These are phyloP conservation scores for Ariopsis seemanni DNA, from an alignment of 2,113 vertebrate genomes.

Conservation along the genomic window DNA sequence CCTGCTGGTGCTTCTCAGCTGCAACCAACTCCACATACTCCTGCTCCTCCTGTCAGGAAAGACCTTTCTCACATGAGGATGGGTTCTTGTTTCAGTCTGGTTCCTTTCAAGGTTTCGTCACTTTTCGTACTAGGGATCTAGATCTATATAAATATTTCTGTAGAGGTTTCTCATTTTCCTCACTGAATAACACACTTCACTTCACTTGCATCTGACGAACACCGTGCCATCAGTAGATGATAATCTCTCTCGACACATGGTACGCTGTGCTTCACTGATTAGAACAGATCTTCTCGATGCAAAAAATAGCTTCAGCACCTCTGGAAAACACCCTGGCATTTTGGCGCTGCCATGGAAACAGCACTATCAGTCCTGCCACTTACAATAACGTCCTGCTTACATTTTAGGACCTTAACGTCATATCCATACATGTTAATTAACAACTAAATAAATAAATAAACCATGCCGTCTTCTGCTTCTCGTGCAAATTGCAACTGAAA, in stretches of 20 bases:
- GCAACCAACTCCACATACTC: conserved; percentile 93
- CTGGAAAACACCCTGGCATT: neutral
- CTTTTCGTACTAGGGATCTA: neutral
- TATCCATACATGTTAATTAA: neutral
- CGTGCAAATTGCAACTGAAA: neutral
- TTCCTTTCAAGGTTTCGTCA: neutral
- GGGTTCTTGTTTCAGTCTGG: neutral
- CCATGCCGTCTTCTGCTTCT: neutral
- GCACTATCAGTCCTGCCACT: neutral
- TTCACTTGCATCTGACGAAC: neutral
- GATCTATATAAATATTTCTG: neutral
- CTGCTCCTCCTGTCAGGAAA: conserved; percentile 83
- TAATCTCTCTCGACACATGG: neutral
- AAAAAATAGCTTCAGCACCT: neutral
- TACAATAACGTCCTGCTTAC: neutral
- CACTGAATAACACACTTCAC: neutral
- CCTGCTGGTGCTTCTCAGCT: conserved; percentile 92
- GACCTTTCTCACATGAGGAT: neutral
- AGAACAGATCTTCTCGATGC: neutral
- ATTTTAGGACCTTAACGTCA: neutral
- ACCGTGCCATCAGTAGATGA: neutral
- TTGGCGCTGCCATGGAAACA: conserved; percentile 16
- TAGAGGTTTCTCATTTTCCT: neutral
- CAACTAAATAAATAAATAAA: neutral
- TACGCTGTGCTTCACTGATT: conserved; percentile 26